A percentile compares a stretch with the other conserved stretches of the same genome.
These are phyloP conservation scores for Enteromius fasciolatus DNA, from an alignment of 2,797 vertebrate genomes.

Conservation along the genomic window DNA sequence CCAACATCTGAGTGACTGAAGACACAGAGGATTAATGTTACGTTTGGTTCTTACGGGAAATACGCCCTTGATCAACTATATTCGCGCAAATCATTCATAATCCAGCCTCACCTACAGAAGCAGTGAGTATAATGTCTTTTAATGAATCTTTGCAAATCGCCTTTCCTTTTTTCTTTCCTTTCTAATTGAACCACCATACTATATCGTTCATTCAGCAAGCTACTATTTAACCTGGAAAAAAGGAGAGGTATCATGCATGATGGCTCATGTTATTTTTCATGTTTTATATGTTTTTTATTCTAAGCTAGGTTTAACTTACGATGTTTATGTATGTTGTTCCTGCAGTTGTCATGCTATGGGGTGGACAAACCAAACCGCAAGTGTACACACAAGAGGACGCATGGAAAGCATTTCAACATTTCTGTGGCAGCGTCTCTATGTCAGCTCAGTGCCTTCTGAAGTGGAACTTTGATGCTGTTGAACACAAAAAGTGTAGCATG, in stretches of 20 bases:
- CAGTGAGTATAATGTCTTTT: too few relatives aligned
- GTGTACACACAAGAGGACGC: conserved; percentile 84
- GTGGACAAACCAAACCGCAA: conserved; percentile 80
- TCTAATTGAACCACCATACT: conserved; percentile 77
- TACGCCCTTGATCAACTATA: too few relatives aligned
- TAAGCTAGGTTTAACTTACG: not conserved
- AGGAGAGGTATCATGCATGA: conserved; percentile 43
- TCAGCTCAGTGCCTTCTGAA: not conserved
- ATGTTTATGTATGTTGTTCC: conserved; percentile 26
- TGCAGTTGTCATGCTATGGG: conserved; percentile 76
- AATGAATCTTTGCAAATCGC: too few relatives aligned
- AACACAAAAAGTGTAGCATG: too few relatives aligned
- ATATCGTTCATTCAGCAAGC: conserved; percentile 62
- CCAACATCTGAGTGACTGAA: too few relatives aligned
- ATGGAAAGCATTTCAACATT: conserved; percentile 82
- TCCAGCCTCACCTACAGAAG: too few relatives aligned
- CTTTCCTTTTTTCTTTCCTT: too few relatives aligned
- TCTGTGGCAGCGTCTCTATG: conserved; percentile 70
- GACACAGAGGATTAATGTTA: too few relatives aligned
- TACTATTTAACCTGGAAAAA: conserved; percentile 47
- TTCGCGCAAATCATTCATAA: too few relatives aligned
- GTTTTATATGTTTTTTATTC: not conserved
- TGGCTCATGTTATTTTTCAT: not conserved
- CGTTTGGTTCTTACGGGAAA: too few relatives aligned
- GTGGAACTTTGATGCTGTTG: too few relatives aligned